These are phyloP conservation scores for Drosophila lowei DNA, from an alignment of 1,140 invertebrate species.

Conservation along the genomic window DNA sequence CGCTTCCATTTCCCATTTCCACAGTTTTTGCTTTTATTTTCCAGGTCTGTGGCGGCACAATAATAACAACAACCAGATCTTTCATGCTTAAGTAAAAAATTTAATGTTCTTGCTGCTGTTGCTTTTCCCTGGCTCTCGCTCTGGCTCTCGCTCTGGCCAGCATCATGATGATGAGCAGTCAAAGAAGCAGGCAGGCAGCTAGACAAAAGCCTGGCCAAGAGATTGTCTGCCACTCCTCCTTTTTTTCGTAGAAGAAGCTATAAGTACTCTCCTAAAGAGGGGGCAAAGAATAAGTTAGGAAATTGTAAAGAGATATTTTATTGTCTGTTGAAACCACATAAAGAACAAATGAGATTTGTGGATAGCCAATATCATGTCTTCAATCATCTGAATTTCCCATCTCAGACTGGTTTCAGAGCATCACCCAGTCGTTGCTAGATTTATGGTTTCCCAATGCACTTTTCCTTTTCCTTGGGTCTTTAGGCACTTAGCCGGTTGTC, in stretches of 20 bases:
- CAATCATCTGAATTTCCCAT: not conserved
- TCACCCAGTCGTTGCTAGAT: conserved; percentile 1
- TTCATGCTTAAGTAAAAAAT: conserved; percentile 66
- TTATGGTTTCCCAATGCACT: conserved; percentile 31
- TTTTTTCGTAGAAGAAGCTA: conserved; percentile 13
- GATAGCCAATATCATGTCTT: too few relatives aligned
- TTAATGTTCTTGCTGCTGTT: conserved; percentile 52
- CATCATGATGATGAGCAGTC: conserved; percentile 56
- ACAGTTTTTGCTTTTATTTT: conserved; percentile 34
- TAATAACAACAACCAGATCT: conserved; percentile 42
- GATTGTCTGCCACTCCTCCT: conserved; percentile 32
- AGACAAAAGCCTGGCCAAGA: conserved; percentile 49
- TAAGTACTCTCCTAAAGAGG: conserved; percentile 23
- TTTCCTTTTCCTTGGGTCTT: conserved; percentile 27
- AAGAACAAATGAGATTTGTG: not conserved
- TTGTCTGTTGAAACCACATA: too few relatives aligned
- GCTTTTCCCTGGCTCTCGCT: conserved; percentile 20
- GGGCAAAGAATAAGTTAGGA: not conserved
- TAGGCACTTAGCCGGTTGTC: conserved; percentile 52
- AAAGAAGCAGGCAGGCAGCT: conserved; percentile 31
- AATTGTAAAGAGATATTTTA: not conserved
- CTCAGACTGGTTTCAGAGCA: conserved; percentile 17
- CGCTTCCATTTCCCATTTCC: conserved; percentile 4
- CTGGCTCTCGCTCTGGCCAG: conserved; percentile 46
- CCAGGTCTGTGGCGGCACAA: conserved; percentile 16